These are phyloP conservation scores for Drosophila arizonae DNA, from an alignment of 1,140 invertebrate species.

Conservation along the genomic window DNA sequence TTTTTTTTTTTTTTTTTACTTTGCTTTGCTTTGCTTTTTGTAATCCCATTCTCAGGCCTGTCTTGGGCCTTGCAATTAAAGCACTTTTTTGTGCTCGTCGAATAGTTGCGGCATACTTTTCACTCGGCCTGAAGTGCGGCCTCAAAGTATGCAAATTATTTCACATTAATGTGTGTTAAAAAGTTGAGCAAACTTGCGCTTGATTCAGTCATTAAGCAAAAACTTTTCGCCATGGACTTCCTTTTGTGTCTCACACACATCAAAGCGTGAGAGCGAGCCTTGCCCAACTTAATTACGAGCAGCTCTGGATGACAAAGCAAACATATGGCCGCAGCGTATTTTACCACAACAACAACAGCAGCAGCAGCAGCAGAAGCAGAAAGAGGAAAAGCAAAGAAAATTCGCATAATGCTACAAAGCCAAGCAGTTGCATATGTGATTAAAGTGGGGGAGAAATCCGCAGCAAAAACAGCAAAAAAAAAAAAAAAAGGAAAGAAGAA, in stretches of 20 bases:
- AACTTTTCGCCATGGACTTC: conserved; percentile 39
- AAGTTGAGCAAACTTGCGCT: conserved; percentile 55
- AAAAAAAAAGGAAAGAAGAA: conserved; percentile 16
- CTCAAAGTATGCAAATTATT: conserved; percentile 73
- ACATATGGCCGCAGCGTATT: conserved; percentile 59
- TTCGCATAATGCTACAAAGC: conserved; percentile 49
- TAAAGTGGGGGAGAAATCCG: conserved; percentile 5
- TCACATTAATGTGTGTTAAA: conserved; percentile 61
- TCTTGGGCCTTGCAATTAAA: conserved; percentile 57
- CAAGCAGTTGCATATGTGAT: conserved; percentile 51
- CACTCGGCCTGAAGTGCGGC: conserved; percentile 23
- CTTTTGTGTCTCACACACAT: conserved; percentile 8
- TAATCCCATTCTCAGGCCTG: background rate
- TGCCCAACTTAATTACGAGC: conserved; percentile 59
- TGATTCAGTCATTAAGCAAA: conserved; percentile 69
- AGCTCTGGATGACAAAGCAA: conserved; percentile 56
- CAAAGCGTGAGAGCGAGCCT: conserved; percentile 24
- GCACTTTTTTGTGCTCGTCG: conserved; percentile 18
- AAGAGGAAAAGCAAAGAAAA: conserved; percentile 42
- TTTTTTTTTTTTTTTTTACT: background rate
- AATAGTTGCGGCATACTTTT: conserved; percentile 37
- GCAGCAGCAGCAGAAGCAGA: background rate
- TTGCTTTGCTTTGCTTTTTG: background rate
- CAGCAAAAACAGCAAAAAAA: conserved; percentile 16
- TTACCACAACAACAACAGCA: conserved; percentile 8